A percentile compares a stretch with the other conserved stretches of the same genome.
These are phyloP conservation scores for Lamellibrachia luymesi DNA, from an alignment of 1,140 invertebrate species.

Conservation along the genomic window DNA sequence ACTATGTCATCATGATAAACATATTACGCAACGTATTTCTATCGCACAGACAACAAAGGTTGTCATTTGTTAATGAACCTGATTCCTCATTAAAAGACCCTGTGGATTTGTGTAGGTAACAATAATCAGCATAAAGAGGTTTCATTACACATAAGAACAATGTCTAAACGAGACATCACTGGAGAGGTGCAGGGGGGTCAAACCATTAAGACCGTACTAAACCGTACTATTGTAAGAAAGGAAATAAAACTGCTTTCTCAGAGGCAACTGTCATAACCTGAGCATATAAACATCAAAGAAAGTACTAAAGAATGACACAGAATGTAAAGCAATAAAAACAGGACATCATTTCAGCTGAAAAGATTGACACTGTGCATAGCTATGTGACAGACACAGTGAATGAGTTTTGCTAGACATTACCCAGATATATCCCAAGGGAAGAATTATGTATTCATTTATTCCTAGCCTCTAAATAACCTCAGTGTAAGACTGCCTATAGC, in stretches of 20 bases:
- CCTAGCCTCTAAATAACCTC: background rate
- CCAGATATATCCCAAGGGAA: background rate
- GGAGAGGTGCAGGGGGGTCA: background rate
- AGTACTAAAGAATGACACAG: background rate
- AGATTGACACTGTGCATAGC: background rate
- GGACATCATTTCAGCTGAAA: background rate
- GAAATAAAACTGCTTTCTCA: background rate
- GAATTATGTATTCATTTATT: constrained; percentile 6
- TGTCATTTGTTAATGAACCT: no score
- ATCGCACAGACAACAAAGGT: no score
- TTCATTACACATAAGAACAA: no score
- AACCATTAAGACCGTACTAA: background rate
- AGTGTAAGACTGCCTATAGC: background rate
- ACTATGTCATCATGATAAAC: no score
- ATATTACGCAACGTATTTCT: no score
- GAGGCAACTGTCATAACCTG: background rate
- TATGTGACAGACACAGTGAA: background rate
- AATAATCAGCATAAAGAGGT: no score
- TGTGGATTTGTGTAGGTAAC: no score
- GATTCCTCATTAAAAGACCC: no score
- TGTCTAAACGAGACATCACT: no score
- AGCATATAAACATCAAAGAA: background rate
- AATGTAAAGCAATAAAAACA: background rate
- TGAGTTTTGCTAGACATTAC: background rate
- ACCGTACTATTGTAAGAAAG: background rate